Evolutionary conservation across 1,140 invertebrate species (phyloP).

Genomic region (Drosophila sucinea): DNA sequence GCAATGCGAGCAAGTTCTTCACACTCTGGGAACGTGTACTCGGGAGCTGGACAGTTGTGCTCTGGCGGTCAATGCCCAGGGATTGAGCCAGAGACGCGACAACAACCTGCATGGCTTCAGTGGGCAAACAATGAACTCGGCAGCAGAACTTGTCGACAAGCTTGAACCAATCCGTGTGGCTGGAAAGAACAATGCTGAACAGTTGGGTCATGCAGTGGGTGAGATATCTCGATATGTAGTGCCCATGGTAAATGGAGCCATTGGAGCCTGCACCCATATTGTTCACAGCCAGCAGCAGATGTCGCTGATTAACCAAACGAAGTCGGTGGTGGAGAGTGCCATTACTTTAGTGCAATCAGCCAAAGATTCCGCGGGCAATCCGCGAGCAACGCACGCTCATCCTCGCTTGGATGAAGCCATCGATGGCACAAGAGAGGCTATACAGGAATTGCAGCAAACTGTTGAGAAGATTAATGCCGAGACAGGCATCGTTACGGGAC

Average conservation of each 20-base stretch:
- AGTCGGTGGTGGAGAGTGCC: conserved; percentile 96
- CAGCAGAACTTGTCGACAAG: conserved; percentile 90
- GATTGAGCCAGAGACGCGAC: conserved; percentile 88
- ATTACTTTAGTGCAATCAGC: conserved; percentile 93
- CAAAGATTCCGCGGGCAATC: conserved; percentile 97
- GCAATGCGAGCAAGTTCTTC: conserved; percentile 94
- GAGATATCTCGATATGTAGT: conserved; percentile 92
- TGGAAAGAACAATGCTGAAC: conserved; percentile 95
- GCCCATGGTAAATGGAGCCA: conserved; percentile 91
- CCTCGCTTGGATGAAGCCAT: conserved; percentile 92
- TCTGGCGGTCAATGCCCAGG: conserved; percentile 93
- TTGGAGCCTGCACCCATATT: conserved; percentile 95
- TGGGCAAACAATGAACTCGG: conserved; percentile 90
- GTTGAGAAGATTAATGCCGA: conserved; percentile 94
- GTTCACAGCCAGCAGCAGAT: conserved; percentile 95
- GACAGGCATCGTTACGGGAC: conserved; percentile 91
- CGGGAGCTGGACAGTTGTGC: conserved; percentile 94
- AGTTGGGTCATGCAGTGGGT: conserved; percentile 93
- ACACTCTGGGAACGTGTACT: conserved; percentile 90
- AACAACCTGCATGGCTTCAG: conserved; percentile 92
- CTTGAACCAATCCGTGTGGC: conserved; percentile 92
- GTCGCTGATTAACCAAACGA: conserved; percentile 94
- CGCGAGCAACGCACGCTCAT: conserved; percentile 91
- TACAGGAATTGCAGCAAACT: conserved; percentile 91
- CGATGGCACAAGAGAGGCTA: conserved; percentile 90